Conservation (phyloP, 1,140 invertebrate genomes). For the Drosophila repletoides region DNA sequence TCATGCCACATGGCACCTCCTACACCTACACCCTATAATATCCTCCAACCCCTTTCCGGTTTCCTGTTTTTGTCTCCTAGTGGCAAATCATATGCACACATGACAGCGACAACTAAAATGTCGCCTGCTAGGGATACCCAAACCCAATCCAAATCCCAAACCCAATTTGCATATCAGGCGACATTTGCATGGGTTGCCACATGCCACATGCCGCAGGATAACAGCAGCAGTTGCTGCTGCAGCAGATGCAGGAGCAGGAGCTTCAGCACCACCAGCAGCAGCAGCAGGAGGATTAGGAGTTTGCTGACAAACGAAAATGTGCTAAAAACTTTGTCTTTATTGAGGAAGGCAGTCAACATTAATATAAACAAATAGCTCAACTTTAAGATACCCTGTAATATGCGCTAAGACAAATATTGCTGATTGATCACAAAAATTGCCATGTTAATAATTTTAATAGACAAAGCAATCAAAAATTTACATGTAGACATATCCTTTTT, state of each 20-base stretch:
- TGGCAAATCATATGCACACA: conserved; percentile 66
- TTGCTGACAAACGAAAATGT: conserved; percentile 39
- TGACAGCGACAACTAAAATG: conserved; percentile 23
- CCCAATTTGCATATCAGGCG: conserved; percentile 53
- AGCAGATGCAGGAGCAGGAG: conserved; percentile 10
- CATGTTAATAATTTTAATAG: too few species aligned
- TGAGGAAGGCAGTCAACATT: conserved; percentile 15
- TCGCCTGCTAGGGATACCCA: conserved; percentile 20
- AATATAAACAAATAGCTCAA: not conserved
- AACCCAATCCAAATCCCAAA: too few species aligned
- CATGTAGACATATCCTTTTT: too few species aligned
- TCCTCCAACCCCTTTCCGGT: not conserved
- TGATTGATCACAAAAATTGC: too few species aligned
- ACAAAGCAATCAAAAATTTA: too few species aligned
- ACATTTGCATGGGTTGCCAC: conserved; percentile 58
- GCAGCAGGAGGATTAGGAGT: not conserved
- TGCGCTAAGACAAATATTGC: too few species aligned
- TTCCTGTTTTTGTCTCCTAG: not conserved
- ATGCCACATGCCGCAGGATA: too few species aligned
- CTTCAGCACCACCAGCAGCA: conserved; percentile 2
- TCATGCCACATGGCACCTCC: conserved; percentile 9
- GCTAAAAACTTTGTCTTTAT: conserved; percentile 65
- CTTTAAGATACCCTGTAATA: not conserved
- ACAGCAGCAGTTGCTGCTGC: not conserved
- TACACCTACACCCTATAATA: not conserved